Conservation (phyloP, 2,888 invertebrate genomes). For the Hydrotaea cyrtoneurina region DNA sequence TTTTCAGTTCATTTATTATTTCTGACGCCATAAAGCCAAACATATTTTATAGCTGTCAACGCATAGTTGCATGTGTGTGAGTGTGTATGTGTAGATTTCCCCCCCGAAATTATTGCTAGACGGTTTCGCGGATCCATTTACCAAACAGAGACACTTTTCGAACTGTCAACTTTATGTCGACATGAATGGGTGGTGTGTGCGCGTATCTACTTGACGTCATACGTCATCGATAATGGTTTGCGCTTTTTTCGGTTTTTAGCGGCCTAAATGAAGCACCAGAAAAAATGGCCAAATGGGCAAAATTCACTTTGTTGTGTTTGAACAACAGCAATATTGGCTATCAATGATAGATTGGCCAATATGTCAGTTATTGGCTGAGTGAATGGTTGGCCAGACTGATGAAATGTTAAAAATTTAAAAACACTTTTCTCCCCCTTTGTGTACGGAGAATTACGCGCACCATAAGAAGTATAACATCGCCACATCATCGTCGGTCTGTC, state of each 20-base stretch:
- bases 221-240: slow-evolving; percentile 12
- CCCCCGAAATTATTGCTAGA: background rate
- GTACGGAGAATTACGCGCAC: background rate
- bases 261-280: background rate
- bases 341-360: slow-evolving; percentile 44
- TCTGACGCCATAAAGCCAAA: background rate
- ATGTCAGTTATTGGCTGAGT: slow-evolving; percentile 21
- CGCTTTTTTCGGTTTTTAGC: background rate
- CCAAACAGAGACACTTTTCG: background rate
- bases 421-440: background rate
- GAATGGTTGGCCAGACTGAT: background rate
- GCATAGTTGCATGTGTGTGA: background rate
- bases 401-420: slow-evolving; percentile 19
- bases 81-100: background rate
- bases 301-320: slow-evolving; percentile 30
- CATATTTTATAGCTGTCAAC: background rate
- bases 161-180: no score
- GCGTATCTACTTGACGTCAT: slow-evolving; percentile 36
- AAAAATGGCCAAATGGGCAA: background rate
- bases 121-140: background rate
- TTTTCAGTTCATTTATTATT: slow-evolving; percentile 34
- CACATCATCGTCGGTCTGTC: no score
- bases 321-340: slow-evolving; percentile 27
- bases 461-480: background rate
- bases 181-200: background rate